Conservation (phyloP, 2,888 invertebrate species). For the Eupithecia pulchellata region DNA sequence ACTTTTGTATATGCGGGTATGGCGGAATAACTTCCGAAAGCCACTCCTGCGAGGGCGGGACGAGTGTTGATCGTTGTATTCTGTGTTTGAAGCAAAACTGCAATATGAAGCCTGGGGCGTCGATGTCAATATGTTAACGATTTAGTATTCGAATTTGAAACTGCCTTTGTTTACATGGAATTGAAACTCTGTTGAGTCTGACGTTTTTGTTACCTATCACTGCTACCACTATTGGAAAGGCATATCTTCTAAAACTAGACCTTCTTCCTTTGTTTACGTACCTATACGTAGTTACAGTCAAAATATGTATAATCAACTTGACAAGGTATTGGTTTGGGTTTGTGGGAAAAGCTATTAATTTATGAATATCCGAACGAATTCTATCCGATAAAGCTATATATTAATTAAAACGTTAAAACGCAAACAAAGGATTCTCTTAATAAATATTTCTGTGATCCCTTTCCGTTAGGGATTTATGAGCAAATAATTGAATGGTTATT, state of each 20-base stretch:
- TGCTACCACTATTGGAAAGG: background rate
- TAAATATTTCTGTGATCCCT: background rate
- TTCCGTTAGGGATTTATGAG: background rate
- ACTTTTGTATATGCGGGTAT: background rate
- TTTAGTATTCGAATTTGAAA: background rate
- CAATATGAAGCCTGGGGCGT: background rate
- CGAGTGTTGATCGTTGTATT: background rate
- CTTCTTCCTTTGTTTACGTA: background rate
- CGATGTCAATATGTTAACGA: background rate
- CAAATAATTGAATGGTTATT: background rate
- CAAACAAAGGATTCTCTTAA: background rate
- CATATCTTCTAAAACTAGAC: background rate
- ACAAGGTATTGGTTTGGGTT: no score
- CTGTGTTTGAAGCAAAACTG: background rate
- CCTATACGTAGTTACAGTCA: background rate
- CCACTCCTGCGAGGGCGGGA: background rate
- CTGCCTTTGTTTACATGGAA: background rate
- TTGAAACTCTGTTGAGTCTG: background rate
- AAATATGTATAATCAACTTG: background rate
- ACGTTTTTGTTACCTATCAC: background rate
- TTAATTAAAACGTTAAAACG: background rate
- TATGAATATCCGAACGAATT: background rate
- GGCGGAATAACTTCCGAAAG: background rate
- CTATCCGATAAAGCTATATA: background rate
- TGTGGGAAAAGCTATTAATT: background rate